These are phyloP conservation scores for Zaprionus bogoriensis DNA, from an alignment of 2,888 invertebrate genomes.

Conservation along the genomic window DNA sequence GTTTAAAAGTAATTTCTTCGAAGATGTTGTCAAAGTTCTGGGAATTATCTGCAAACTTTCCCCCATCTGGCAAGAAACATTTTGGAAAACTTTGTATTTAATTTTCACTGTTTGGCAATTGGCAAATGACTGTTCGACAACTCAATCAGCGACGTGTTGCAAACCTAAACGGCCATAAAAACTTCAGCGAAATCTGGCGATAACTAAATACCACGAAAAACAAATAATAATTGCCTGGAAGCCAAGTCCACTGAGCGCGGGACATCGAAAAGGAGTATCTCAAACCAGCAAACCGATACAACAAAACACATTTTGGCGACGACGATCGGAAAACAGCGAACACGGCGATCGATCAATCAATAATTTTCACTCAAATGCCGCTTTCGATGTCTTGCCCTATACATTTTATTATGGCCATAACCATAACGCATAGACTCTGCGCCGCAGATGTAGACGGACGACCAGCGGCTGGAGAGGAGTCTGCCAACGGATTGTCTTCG, in stretches of 20 bases:
- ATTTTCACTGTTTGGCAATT: constrained; percentile 42
- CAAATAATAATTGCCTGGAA: constrained; percentile 67
- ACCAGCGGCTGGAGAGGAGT: neutral
- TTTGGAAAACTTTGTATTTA: constrained; percentile 30
- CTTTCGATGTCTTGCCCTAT: constrained; percentile 70
- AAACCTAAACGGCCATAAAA: constrained; percentile 51
- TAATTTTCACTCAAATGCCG: constrained; percentile 75
- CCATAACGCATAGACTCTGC: constrained; percentile 70
- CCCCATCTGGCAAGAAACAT: constrained; percentile 22
- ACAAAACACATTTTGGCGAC: constrained; percentile 29
- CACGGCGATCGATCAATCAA: constrained; percentile 71
- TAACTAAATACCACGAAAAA: constrained; percentile 46
- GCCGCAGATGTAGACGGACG: too few relatives aligned
- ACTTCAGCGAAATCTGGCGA: constrained; percentile 58
- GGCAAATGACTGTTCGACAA: constrained; percentile 51
- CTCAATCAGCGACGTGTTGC: constrained; percentile 57
- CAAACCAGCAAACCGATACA: constrained; percentile 18
- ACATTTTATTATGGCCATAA: constrained; percentile 73
- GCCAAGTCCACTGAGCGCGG: constrained; percentile 62
- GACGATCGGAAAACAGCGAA: constrained; percentile 27
- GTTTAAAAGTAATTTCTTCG: too few relatives aligned
- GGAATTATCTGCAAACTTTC: constrained; percentile 26
- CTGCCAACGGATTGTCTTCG: neutral
- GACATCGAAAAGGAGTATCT: constrained; percentile 70
- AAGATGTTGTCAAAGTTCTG: neutral